Evolutionary conservation across 2,888 invertebrate species (phyloP), one percentile per base, ranked within the genome.

Genomic region (Lasioglossum oenotherae): DNA sequence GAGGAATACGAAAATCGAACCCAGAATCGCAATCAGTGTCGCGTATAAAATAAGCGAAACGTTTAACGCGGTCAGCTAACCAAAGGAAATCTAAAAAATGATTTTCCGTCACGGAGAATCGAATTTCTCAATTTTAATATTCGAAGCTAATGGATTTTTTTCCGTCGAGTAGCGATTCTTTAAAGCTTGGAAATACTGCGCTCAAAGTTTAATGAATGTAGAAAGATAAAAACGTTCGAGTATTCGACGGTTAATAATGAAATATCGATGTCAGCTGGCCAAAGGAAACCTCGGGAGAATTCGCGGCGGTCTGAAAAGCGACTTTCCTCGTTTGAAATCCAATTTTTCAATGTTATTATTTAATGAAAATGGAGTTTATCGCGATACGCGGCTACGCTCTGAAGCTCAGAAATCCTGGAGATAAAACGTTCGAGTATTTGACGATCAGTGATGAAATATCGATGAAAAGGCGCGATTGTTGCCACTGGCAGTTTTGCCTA

Each of bases 1-100:
- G 75, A 41, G 72, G 71, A 76, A 46, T 35, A 78, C 73, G 82
- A 82, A 85, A 87, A 85, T 85, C 80, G 85, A 85, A 81, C 75
- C 79, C 72, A 71, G 86, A 80, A 78, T 69, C 57, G 75, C 82
- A 85, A 83, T 82, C 80, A 73, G 73, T 2, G 46, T 67, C 10
- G 71, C 73, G 73, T 71, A 75, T 76, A 82, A 85, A 82, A 57
- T 69, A 74, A n/a, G 67, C 80, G 69, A 87, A 81, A 85, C 82
- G 85, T 74, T 80, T 81, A 85, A 85, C 78, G 67, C 78, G 78
- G 64, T 76, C 72, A 14, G 78, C 23, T n/a, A 23, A 60, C 16
- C 72, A 69, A 71, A 77, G 49, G 31, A 64, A 80, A 75, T n/a
- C 64, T 31, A 19, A 31, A 64, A 64, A 64, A 31, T 31, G 2